A percentile compares a stretch with the other conserved stretches of the same genome.
Conservation (phyloP, 1,140 invertebrate genomes). For the Ericerus pela region DNA sequence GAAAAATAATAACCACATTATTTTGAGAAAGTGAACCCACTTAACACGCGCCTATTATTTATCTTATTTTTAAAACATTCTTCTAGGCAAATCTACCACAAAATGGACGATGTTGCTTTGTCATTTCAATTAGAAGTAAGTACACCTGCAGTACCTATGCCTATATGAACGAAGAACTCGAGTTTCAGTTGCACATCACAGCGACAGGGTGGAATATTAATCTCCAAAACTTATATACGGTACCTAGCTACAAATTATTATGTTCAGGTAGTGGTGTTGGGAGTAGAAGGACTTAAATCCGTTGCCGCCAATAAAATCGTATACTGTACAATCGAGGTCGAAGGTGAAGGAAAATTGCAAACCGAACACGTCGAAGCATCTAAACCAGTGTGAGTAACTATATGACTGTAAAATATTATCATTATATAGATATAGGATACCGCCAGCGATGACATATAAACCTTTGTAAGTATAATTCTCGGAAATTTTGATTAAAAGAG, state of each 20-base stretch:
- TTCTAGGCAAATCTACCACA: no score
- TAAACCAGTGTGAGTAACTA: background rate
- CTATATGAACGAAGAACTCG: background rate
- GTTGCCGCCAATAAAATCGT: constrained; percentile 1
- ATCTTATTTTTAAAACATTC: no score
- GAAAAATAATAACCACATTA: no score
- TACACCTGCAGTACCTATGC: background rate
- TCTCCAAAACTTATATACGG: no score
- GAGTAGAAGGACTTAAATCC: background rate
- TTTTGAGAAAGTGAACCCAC: no score
- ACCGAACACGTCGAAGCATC: constrained; percentile 4
- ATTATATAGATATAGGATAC: background rate
- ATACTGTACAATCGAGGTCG: constrained; percentile 3
- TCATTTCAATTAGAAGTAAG: constrained; percentile 4
- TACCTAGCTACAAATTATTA: no score
- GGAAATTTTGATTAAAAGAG: no score
- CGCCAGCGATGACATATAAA: no score
- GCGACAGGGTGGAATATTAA: no score
- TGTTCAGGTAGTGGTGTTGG: background rate
- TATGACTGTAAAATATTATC: background rate
- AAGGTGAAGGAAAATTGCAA: constrained; percentile 4
- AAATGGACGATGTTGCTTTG: constrained; percentile 2
- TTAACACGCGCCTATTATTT: no score
- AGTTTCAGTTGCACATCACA: no score
- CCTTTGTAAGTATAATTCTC: no score